Evolutionary conservation across 1,140 invertebrate species (phyloP), one percentile per base, ranked within the genome.

Genomic region (Schlechtendalia chinensis): DNA sequence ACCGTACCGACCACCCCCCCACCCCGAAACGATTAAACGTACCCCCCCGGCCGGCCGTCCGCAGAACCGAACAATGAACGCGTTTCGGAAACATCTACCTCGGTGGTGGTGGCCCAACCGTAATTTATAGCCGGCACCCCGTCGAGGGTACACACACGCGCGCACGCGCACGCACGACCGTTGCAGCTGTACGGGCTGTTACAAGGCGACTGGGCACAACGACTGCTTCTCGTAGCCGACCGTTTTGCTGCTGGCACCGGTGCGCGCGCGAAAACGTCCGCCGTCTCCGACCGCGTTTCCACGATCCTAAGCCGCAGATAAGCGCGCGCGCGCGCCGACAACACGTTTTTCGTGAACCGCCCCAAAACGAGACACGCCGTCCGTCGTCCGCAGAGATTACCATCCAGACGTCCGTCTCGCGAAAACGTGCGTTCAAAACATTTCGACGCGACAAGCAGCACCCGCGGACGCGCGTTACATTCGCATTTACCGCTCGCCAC

Each of bases 111-210:
- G n/a, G n/a, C 59, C 59, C 74, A 11, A 11, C 74, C 54, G 74
- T 77, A 77, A 77, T 77, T 77, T 77, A 77, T 77, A 59, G 74
- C 74, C 56, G 56, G 54, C 74, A 77, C 74, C 74, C 74, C 74
- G 74, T 45, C 56, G 74, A n/a, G 74, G n/a, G 53, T 77, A 56
- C 39, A 17, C 56, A 32, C 56, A 22, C 5, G 29, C 24, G 53
- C 10, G 19, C 22, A 19, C 29, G 27, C 45, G 24, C 27, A 27
- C 22, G 1, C 29, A 32, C 19, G n/a, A 1, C 5, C 59, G 59
- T 6, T 29, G 29, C 61, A 63, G 61, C 61, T 63, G 61, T 63
- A 29, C 47, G 11, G 5, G 27, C 61, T 2, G 17, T 3, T n/a
- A n/a, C n/a, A n/a, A n/a, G 6, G 12, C 5, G 24, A 1, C 14